These are phyloP conservation scores for Agelaius tricolor DNA, from an alignment of 2,113 vertebrate species.

Conservation along the genomic window DNA sequence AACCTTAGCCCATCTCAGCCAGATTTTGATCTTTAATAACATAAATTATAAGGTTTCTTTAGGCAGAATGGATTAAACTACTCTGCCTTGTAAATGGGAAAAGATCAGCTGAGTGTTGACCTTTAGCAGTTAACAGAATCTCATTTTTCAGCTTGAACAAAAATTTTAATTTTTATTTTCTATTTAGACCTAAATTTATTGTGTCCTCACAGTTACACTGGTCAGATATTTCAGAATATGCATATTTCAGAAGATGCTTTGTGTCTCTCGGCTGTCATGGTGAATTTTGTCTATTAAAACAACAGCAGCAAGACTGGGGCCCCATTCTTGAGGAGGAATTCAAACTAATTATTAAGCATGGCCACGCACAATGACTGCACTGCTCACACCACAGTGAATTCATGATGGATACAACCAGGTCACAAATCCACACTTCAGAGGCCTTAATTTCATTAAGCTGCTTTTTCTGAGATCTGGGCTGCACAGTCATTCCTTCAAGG, in stretches of 20 bases:
- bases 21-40: not conserved
- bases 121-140: not conserved
- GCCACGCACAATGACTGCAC: not conserved
- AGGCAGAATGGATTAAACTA: not conserved
- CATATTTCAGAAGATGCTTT: accelerated
- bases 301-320: not conserved
- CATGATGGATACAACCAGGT: accelerated
- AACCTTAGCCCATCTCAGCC: not conserved
- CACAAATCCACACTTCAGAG: not conserved
- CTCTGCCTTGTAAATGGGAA: not conserved
- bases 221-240: not conserved
- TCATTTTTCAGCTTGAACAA: not conserved
- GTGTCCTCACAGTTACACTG: not conserved
- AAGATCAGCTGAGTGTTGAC: not conserved
- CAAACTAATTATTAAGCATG: not conserved
- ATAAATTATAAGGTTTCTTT: not conserved
- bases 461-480: not conserved
- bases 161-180: not conserved
- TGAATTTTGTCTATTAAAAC: not conserved
- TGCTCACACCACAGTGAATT: accelerated
- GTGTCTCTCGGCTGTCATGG: not conserved
- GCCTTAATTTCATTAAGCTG: not conserved
- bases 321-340: not conserved
- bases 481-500: not conserved
- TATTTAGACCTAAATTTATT: not conserved